A percentile compares a stretch with the other conserved stretches of the same genome.
Conservation (phyloP, 2,888 invertebrate genomes). For the Anorthoa munda region DNA sequence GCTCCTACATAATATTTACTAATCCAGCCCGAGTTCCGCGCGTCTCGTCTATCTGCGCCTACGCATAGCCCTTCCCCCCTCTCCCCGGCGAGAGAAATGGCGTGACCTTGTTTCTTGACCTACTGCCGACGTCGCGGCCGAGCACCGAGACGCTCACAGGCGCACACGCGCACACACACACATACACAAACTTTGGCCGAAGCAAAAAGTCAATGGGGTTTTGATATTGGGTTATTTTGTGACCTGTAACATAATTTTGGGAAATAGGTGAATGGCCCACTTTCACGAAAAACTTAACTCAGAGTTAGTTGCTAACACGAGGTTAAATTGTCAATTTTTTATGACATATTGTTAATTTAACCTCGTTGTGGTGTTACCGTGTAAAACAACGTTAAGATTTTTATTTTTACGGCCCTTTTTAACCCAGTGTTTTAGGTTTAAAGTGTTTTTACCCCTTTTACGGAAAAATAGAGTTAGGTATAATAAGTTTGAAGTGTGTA, state of each 20-base stretch:
- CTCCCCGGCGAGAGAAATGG: constrained; percentile 84
- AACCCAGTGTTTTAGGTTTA: no score
- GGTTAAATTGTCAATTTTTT: no score
- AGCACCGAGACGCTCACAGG: constrained; percentile 78
- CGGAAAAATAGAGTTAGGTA: no score
- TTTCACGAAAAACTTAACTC: no score
- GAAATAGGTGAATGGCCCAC: not conserved
- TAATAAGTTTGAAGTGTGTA: no score
- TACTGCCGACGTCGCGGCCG: constrained; percentile 88
- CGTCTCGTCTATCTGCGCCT: constrained; percentile 65
- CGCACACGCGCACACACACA: constrained; percentile 60
- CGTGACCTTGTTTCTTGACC: constrained; percentile 90
- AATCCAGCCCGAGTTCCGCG: constrained; percentile 57
- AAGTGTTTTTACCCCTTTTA: no score
- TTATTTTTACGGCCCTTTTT: no score
- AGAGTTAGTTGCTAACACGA: no score
- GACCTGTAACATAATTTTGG: constrained; percentile 20
- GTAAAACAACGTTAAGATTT: no score
- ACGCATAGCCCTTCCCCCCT: constrained; percentile 69
- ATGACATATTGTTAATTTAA: no score
- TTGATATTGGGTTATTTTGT: constrained; percentile 35
- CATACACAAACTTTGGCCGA: constrained; percentile 50
- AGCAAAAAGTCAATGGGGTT: constrained; percentile 48
- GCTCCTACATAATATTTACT: constrained; percentile 28
- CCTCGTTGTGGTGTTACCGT: no score